A percentile compares a stretch with the other conserved stretches of the same genome.
These are phyloP conservation scores for Phataginus tetradactyla DNA, from an alignment of 2,797 vertebrate genomes.

Conservation along the genomic window DNA sequence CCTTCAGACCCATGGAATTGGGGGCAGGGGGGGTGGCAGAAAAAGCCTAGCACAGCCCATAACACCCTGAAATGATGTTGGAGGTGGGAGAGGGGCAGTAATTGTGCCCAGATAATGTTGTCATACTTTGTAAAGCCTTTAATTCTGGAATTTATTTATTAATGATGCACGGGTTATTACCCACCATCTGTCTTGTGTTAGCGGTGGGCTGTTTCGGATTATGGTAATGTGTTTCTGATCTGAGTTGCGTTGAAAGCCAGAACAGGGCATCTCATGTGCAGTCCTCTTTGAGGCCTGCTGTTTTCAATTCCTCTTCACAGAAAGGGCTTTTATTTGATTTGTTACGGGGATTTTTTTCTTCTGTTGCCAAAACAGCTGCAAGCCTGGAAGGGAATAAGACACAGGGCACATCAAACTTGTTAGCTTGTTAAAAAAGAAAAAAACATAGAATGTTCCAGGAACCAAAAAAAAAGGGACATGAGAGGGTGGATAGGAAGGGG, in stretches of 20 bases:
- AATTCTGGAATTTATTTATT: slow-evolving; percentile 93
- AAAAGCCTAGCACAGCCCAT: slow-evolving; percentile 71
- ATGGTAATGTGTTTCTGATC: slow-evolving; percentile 93
- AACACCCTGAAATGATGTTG: slow-evolving; percentile 84
- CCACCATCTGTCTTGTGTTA: slow-evolving; percentile 92
- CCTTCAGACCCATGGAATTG: slow-evolving; percentile 81
- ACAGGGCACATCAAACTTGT: slow-evolving; percentile 91
- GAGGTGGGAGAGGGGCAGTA: slow-evolving; percentile 83
- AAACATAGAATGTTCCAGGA: slow-evolving; percentile 85
- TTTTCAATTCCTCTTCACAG: slow-evolving; percentile 92
- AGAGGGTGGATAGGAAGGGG: neutral
- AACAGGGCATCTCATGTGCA: slow-evolving; percentile 91
- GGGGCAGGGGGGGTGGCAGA: slow-evolving; percentile 51
- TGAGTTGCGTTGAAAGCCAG: slow-evolving; percentile 91
- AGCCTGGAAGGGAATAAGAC: slow-evolving; percentile 91
- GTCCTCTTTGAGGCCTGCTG: slow-evolving; percentile 92
- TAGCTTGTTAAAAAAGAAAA: slow-evolving; percentile 85
- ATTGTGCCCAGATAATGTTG: slow-evolving; percentile 89
- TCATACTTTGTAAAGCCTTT: slow-evolving; percentile 91
- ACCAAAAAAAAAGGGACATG: slow-evolving; percentile 71
- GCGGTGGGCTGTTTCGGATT: slow-evolving; percentile 91
- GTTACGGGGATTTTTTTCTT: slow-evolving; percentile 91
- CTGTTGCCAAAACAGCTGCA: slow-evolving; percentile 93
- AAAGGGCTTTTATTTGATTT: slow-evolving; percentile 93
- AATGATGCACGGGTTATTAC: slow-evolving; percentile 91